Evolutionary conservation across 2,113 vertebrate genomes (phyloP), one percentile per base, ranked within the genome.

Genomic region (Crocuta crocuta): DNA sequence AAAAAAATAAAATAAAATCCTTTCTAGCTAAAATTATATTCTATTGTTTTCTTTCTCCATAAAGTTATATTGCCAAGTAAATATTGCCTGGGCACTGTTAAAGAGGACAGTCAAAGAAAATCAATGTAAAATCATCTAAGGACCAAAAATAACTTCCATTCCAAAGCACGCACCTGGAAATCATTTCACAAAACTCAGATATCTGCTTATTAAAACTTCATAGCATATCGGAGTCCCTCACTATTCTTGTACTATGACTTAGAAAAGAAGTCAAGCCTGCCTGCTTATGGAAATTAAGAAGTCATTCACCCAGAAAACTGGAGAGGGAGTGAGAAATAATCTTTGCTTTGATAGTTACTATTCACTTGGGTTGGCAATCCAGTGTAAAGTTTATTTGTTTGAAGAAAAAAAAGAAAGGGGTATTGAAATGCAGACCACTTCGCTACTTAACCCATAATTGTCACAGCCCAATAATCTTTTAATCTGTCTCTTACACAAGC

Each of bases 21-120:
- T 55, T 89, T 76, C 31, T 31, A 79, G 31, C 11, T 87, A 66
- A 87, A 93, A 78, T 58, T 61, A 66, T 12, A 83, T 79, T 65
- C 4, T 10, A 35, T 28, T 74, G 23, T 53, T 21, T 90, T 71
- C 90, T 83, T 87, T 93, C 50, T 50, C 53, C 61, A 2, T 78
- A 78, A 91, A 93, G 19, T 95, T 82, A 88, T 33, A 78, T 16
- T 83, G 55, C n/a, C 65, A 80, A 53, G 28, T 61, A 94, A 81
- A 81, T 74, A 89, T 63, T 92, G 33, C 23, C 79, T 17, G 1
- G 66, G 8, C 19, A 63, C 26, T 61, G 1, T 50, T 83, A 88
- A 94, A 79, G 35, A 12, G 24, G n/a, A n/a, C 45, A 31, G 7
- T 43, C 19, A 78, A 53, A 89, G n/a, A 79, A 73, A 74, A 33